Evolutionary conservation across 2,797 vertebrate genomes (phyloP).

Genomic region (Peromyscus attwateri): DNA sequence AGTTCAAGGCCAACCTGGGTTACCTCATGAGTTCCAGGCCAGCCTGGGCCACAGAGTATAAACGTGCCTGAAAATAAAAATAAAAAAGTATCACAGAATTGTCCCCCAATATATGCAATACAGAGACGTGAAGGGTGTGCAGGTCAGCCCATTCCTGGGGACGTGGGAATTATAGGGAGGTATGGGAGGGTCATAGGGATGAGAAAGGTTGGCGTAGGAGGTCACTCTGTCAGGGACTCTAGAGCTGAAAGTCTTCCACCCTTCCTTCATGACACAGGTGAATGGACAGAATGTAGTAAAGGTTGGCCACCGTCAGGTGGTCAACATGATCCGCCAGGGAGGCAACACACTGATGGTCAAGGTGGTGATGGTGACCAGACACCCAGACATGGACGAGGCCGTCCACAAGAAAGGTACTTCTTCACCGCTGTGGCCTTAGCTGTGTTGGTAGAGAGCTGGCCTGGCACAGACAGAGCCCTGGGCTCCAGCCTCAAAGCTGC

Average conservation of each 20-base stretch:
- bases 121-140: too few species aligned
- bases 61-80: background rate
- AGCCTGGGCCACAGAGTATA: background rate
- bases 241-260: background rate
- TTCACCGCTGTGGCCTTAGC: background rate
- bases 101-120: background rate
- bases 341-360: conserved; percentile 97
- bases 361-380: conserved; percentile 97
- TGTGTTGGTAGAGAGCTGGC: background rate
- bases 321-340: conserved; percentile 97
- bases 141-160: background rate
- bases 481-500: background rate
- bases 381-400: conserved; percentile 96
- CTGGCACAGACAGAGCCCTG: background rate
- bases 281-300: conserved; percentile 97
- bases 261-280: conserved; percentile 87
- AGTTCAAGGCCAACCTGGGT: background rate
- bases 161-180: background rate
- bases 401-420: conserved; percentile 94
- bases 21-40: background rate
- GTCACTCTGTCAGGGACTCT: background rate
- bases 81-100: background rate
- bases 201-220: too few species aligned
- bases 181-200: background rate
- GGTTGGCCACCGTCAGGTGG: conserved; percentile 96